Evolutionary conservation across 2,797 vertebrate genomes (phyloP), one percentile per base, ranked within the genome.

Genomic region (Buphagus erythrorhynchus): DNA sequence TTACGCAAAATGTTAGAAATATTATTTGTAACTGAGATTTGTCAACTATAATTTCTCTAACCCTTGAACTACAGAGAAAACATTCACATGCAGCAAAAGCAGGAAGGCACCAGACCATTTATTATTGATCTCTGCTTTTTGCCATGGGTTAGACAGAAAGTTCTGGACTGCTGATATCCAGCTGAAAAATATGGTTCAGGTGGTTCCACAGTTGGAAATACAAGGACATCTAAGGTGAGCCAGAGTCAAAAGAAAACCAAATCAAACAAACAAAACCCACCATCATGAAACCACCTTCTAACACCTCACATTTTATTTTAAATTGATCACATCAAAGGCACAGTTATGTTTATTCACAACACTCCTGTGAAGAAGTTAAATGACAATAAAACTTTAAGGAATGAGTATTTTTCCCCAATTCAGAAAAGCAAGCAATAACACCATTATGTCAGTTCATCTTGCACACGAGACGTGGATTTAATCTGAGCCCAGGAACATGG

Each of bases 1-100:
- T 89, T 72, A 97, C 96, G 92, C 93, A 96, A 97, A 97, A 95
- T 93, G 78, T 87, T 48, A n/a, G 62, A 79, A 76, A 52, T 90
- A 75, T 73, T 82, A 86, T 91, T 95, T 85, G 93, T 55, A 94
- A 88, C 91, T 87, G 86, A 88, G 88, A 92, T 97, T 96, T 95
- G 92, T 95, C 93, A 90, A 59, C 79, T 90, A 11, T 71, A 80
- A 96, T 96, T 97, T 89, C 86, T 58, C 45, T 63, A 79, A 83
- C 93, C 94, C 95, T 84, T 95, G 96, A 92, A 94, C 88, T 61
- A 51, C 67, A 78, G 86, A 87, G 88, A 90, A 95, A 91, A 91
- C 88, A 57, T 36, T 38, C 36, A 24, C 63, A 42, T 17, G 52
- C 3, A 54, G 66, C 48, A 66, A 66, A 92, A 66, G 46, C 43